Base-by-base conservation (phyloP, 2,113 vertebrate genomes). In the Bubalus kerabau region DNA sequence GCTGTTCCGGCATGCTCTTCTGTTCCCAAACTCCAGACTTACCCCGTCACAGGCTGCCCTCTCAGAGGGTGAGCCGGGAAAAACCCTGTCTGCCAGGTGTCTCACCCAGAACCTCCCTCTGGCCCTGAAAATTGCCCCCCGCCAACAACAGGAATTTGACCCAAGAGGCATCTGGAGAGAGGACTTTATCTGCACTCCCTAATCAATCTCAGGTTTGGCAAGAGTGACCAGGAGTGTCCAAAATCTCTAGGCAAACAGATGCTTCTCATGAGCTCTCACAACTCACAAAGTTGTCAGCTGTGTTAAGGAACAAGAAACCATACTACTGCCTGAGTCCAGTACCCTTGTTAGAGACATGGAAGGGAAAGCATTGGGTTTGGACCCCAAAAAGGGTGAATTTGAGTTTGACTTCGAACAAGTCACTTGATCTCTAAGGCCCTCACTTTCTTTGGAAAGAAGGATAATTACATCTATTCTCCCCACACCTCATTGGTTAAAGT, bases 131-230 rank as follows among this genome's bases (percentile, higher is more conserved):
- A 92, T 11, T 57, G 12, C 2, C 52, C 46, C 23, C 0, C 82
- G n/a, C 59, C 84, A 78, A 74, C 3, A 8, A 62, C 10, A 95
- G 46, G 24, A 85, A 56, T 48, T 82, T 83, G 87, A 94, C 92
- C n/a, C 80, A 78, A 43, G 48, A 83, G 96, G 90, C 50, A n/a
- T 91, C 46, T 89, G 87, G 67, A 32, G 57, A 93, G 26, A 87
- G 56, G n/a, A 89, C 60, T 91, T 67, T 11, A 30, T 11, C 26
- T 87, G n/a, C 19, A 71, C 71, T 84, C 62, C 50, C 62, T 96
- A 92, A 97, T 95, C 94, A 90, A 96, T 90, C 93, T 89, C 91
- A n/a, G 32, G 30, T 95, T 96, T 96, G 93, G 84, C 93, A 81
- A 96, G 62, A 92, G 54, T 82, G 52, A 28, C 85, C 90, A 11